Base-by-base conservation (phyloP, 2,113 vertebrate species). In the Actenoides lindsayi region DNA sequence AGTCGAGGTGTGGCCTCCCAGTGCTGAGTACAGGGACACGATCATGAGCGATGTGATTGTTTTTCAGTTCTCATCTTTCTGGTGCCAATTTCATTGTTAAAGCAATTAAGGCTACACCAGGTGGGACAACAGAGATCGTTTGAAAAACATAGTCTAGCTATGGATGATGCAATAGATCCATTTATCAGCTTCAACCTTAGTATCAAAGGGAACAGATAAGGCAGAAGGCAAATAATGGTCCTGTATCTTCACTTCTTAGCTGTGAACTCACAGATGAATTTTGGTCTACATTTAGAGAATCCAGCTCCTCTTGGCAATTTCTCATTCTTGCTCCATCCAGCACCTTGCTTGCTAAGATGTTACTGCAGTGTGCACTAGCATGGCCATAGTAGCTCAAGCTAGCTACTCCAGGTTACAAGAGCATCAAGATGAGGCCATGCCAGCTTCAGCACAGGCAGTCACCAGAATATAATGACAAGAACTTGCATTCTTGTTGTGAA, bases 41-140 rank as follows among this genome's bases (percentile, higher is more conserved):
- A 42, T 42, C 42, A 42, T 54, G 57, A 87, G 17, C 21, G 78
- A 33, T 70, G 28, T 0, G 1, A 60, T n/a, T 70, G 46, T 9
- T 94, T 89, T 73, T 73, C 69, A 56, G 59, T 63, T 46, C 41
- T 81, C 13, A 0, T 54, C 57, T 42, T 91, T 87, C 84, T 87
- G 56, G 28, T 95, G 82, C 79, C 67, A 77, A 42, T 86, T 88
- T 92, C 74, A 60, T 85, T 81, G 57, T 68, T 91, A 74, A 96
- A 65, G 64, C 54, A 85, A 77, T 82, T 82, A 70, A 70, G n/a
- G 11, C 81, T 79, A 48, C 57, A 59, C 39, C 56, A 86, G 59
- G 68, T 87, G 44, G 76, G 68, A 57, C 56, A 96, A 65, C 19
- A 91, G 56, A 33, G 80, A 75, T n/a, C 54, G 15, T 84, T n/a